Evolutionary conservation across 2,113 vertebrate species (phyloP).

Genomic region (Strix aluco): DNA sequence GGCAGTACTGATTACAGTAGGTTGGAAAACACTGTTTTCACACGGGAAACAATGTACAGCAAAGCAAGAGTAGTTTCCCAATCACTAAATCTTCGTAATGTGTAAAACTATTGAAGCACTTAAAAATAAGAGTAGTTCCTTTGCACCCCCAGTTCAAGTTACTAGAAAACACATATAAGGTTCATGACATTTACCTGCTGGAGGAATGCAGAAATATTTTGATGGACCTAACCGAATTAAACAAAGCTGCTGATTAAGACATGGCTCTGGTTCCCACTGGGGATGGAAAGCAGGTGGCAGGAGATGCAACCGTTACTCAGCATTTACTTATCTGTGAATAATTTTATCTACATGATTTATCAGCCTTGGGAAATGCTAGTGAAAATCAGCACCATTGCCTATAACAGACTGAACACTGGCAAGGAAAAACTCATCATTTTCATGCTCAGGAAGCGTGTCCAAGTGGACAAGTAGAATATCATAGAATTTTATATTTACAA

Average conservation of each 20-base stretch:
- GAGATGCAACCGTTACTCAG: background rate
- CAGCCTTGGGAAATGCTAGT: background rate
- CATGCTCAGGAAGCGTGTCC: background rate
- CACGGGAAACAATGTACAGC: background rate
- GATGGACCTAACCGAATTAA: background rate
- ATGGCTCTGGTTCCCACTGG: background rate
- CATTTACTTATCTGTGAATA: background rate
- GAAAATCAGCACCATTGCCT: rapidly evolving
- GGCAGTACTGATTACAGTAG: background rate
- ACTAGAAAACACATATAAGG: background rate
- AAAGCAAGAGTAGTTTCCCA: background rate
- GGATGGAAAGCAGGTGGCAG: background rate
- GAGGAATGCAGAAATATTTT: background rate
- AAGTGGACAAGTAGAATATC: background rate
- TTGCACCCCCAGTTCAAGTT: background rate
- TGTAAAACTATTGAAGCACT: background rate
- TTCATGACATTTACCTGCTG: background rate
- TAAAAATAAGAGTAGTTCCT: background rate
- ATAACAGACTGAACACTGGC: background rate
- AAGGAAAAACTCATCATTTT: background rate
- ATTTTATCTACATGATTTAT: background rate
- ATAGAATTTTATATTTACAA: background rate
- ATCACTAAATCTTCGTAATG: background rate
- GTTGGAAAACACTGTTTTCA: background rate
- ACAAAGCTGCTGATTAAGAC: background rate